These are phyloP conservation scores for Watsonalla cultraria DNA, from an alignment of 2,888 invertebrate genomes.

Conservation along the genomic window DNA sequence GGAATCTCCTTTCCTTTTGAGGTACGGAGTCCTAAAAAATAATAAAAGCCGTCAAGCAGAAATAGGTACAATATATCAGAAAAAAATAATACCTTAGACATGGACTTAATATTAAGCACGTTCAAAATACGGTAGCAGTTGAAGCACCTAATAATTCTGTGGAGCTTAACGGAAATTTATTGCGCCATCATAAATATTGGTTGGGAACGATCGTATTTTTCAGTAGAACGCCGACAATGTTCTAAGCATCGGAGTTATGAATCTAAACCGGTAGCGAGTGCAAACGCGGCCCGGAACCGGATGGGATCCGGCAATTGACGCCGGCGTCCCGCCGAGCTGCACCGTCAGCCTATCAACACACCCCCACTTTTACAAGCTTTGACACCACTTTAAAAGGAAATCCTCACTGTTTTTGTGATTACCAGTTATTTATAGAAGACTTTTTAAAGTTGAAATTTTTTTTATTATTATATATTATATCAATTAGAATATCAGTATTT, in stretches of 20 bases:
- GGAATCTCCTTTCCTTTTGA: no score
- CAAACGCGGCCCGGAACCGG: slow-evolving; percentile 58
- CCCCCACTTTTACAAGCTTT: slow-evolving; percentile 38
- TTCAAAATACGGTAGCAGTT: slow-evolving; percentile 3
- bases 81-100: no score
- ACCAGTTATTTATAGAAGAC: background rate
- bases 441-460: background rate
- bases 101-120: background rate
- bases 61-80: no score
- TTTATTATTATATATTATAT: no score
- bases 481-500: no score
- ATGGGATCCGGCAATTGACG: slow-evolving; percentile 70
- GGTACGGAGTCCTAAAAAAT: no score
- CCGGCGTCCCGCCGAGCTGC: slow-evolving; percentile 53
- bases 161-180: slow-evolving; percentile 33
- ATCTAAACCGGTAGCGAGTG: slow-evolving; percentile 54
- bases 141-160: slow-evolving; percentile 24
- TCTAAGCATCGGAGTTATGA: slow-evolving; percentile 55
- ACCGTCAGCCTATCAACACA: slow-evolving; percentile 37
- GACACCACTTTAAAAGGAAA: slow-evolving; percentile 35
- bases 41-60: no score
- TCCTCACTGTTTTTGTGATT: slow-evolving; percentile 3
- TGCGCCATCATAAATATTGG: slow-evolving; percentile 38
- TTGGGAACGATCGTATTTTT: slow-evolving; percentile 48
- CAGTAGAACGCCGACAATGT: slow-evolving; percentile 48